These are phyloP conservation scores for Perizoma flavofasciatum DNA, from an alignment of 2,888 invertebrate genomes.

Conservation along the genomic window DNA sequence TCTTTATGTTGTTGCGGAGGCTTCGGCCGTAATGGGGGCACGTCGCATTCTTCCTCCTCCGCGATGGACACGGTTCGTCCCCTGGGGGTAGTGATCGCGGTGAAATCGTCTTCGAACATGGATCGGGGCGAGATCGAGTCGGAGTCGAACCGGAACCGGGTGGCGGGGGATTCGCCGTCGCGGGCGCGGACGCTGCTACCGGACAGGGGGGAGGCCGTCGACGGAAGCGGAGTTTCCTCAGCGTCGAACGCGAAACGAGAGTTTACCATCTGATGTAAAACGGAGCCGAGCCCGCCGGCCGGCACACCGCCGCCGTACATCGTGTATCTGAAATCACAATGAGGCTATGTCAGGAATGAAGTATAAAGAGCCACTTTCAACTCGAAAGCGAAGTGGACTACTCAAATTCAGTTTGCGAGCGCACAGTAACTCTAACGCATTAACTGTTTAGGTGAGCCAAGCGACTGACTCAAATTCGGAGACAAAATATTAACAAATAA, in stretches of 20 bases:
- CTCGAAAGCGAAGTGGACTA: too few species aligned
- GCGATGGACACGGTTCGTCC: constrained; percentile 75
- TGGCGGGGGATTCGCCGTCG: constrained; percentile 62
- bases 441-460: too few species aligned
- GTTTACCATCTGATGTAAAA: neutral
- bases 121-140: constrained; percentile 75
- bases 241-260: constrained; percentile 65
- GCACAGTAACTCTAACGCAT: too few species aligned
- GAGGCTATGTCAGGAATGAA: too few species aligned
- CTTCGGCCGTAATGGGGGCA: constrained; percentile 65
- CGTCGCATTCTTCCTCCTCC: constrained; percentile 74
- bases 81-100: constrained; percentile 68
- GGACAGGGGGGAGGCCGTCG: constrained; percentile 65
- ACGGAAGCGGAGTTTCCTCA: constrained; percentile 52
- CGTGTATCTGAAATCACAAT: constrained; percentile 10
- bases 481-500: too few species aligned
- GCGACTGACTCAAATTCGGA: too few species aligned
- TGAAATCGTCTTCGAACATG: constrained; percentile 89
- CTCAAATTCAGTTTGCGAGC: too few species aligned
- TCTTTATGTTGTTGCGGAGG: constrained; percentile 80
- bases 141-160: constrained; percentile 74
- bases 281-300: neutral
- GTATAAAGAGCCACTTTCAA: too few species aligned
- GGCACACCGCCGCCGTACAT: constrained; percentile 13
- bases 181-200: constrained; percentile 61